Conservation (phyloP, 2,113 vertebrate species). For the Dolichotis patagonum region DNA sequence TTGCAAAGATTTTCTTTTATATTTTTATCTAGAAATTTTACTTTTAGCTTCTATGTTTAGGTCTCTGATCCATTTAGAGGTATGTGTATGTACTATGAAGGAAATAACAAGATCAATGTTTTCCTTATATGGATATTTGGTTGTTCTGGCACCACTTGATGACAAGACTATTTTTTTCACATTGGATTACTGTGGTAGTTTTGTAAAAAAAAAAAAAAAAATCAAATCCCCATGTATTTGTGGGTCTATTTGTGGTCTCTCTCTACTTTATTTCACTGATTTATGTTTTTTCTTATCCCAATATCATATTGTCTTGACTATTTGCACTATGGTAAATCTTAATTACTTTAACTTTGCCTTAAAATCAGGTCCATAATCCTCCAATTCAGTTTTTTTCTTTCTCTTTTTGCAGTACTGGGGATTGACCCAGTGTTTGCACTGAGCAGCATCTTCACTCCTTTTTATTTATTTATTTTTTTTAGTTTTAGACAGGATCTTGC, state of each 20-base stretch:
- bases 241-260: conserved; percentile 24
- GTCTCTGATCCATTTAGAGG: neutral
- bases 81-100: neutral
- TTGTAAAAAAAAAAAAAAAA: neutral
- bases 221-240: neutral
- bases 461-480: neutral
- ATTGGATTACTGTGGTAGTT: neutral
- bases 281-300: conserved; percentile 14
- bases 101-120: conserved; percentile 39
- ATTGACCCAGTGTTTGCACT: neutral
- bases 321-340: neutral
- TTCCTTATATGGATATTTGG: neutral
- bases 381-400: neutral
- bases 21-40: conserved; percentile 34
- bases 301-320: neutral
- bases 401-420: neutral
- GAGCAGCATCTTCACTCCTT: neutral
- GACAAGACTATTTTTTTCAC: conserved; percentile 34
- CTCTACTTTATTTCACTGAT: conserved; percentile 16
- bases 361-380: neutral
- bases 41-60: neutral
- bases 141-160: conserved; percentile 4
- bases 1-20: neutral
- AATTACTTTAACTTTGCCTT: conserved; percentile 44
- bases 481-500: neutral